Conservation (phyloP, 2,797 vertebrate genomes). For the Urosaurus nigricauda region DNA sequence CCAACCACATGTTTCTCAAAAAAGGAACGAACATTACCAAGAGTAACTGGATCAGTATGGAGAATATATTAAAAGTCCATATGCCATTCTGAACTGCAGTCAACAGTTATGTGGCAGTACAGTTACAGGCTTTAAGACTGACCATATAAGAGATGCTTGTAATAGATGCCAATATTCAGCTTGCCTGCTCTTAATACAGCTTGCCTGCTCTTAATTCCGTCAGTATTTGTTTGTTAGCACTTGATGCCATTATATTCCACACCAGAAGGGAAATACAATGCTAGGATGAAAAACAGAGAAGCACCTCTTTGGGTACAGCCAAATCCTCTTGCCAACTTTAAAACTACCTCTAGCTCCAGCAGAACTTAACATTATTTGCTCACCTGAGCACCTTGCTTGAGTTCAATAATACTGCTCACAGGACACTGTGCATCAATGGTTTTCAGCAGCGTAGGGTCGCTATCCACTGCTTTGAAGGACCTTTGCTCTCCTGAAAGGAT, state of each 20-base stretch:
- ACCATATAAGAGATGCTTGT: not conserved
- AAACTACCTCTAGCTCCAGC: not conserved
- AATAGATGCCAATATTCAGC: not conserved
- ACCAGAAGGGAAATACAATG: not conserved
- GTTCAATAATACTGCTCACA: constrained; percentile 85
- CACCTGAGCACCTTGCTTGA: constrained; percentile 95
- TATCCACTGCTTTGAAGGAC: constrained; percentile 90
- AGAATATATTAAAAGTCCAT: not conserved
- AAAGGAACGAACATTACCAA: not conserved
- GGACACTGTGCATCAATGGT: constrained; percentile 92
- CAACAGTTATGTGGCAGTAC: not conserved
- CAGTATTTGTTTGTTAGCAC: not conserved
- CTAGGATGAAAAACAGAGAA: not conserved
- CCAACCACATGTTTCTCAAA: not conserved
- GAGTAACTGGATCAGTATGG: not conserved
- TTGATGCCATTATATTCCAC: not conserved
- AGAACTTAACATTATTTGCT: not conserved
- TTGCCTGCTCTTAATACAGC: not conserved
- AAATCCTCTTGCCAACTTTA: not conserved
- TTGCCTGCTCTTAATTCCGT: not conserved
- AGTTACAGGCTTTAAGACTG: not conserved
- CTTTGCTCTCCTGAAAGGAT: constrained; percentile 80
- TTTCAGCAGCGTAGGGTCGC: constrained; percentile 85
- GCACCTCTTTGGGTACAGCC: not conserved
- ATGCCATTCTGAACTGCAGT: not conserved